Evolutionary conservation across 2,113 vertebrate species (phyloP).

Genomic region (Corynorhinus townsendii): DNA sequence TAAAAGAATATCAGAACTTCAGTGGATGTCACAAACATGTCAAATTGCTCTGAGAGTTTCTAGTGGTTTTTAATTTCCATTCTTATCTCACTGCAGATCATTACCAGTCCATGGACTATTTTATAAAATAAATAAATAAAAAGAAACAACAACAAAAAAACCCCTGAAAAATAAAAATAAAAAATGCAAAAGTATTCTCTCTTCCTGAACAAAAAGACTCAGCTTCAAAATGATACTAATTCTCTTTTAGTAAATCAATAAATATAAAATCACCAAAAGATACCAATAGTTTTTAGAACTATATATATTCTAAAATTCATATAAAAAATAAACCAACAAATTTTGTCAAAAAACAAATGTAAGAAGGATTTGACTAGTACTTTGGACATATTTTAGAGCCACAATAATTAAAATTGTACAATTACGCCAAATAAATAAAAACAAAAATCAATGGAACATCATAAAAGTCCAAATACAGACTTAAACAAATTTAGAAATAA

Average conservation of each 20-base stretch:
- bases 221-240: background rate
- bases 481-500: background rate
- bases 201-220: background rate
- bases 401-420: background rate
- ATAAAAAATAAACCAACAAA: background rate
- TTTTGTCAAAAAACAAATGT: too few relatives aligned
- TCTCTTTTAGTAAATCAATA: background rate
- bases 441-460: background rate
- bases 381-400: background rate
- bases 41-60: background rate
- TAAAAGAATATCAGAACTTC: background rate
- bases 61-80: background rate
- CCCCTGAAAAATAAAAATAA: background rate
- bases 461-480: background rate
- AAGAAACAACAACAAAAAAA: too few relatives aligned
- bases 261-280: background rate
- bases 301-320: background rate
- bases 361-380: too few relatives aligned
- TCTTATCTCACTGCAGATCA: background rate
- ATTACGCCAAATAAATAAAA: background rate
- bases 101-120: background rate
- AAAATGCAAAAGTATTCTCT: background rate
- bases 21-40: background rate
- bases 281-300: background rate
- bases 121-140: background rate